Evolutionary conservation across 2,888 invertebrate genomes (phyloP).

Genomic region (Hydriomena furcata): DNA sequence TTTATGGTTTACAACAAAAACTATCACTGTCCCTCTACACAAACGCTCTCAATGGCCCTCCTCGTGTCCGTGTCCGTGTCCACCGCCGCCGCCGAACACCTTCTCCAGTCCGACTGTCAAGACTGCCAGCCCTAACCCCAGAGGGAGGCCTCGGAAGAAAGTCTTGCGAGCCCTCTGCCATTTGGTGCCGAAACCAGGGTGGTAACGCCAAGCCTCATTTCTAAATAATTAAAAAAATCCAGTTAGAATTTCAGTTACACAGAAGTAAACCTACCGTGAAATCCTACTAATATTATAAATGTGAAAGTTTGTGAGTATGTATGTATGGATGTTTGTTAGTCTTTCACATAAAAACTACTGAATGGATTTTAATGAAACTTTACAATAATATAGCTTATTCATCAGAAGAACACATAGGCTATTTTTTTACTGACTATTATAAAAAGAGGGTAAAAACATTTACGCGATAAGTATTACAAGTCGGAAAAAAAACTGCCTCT

Average conservation of each 20-base stretch:
- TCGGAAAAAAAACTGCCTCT: no score
- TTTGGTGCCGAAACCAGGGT: conserved; percentile 84
- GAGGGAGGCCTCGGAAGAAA: conserved; percentile 86
- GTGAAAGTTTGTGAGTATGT: no score
- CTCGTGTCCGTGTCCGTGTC: conserved; percentile 55
- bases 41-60: neutral
- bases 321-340: no score
- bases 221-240: conserved; percentile 55
- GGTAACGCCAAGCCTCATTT: conserved; percentile 93
- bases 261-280: no score
- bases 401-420: no score
- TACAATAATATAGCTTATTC: no score
- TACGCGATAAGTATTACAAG: no score
- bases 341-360: no score
- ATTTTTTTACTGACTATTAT: no score
- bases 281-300: no score
- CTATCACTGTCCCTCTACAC: neutral
- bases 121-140: conserved; percentile 81
- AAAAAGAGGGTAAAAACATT: no score
- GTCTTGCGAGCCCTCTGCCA: conserved; percentile 61
- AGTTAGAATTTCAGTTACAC: neutral
- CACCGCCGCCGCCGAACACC: conserved; percentile 47
- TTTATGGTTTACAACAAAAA: neutral
- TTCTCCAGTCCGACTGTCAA: conserved; percentile 54
- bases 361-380: no score